These are phyloP conservation scores for Lasioglossum baleicum DNA, from an alignment of 1,140 invertebrate genomes.

Conservation along the genomic window DNA sequence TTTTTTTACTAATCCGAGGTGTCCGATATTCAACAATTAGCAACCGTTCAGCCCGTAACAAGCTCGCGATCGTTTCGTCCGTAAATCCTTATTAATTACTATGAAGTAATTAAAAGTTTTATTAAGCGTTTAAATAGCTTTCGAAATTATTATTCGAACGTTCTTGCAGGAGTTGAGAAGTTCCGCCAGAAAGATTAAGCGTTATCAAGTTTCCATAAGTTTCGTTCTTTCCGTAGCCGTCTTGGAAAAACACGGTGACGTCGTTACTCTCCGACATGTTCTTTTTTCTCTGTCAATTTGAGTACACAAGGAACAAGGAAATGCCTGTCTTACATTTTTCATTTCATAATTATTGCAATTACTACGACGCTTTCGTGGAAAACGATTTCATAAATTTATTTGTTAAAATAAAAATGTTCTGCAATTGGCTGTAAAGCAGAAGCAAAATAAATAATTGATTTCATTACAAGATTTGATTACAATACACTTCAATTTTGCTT, in stretches of 20 bases:
- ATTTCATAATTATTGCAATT: no score
- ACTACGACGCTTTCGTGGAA: no score
- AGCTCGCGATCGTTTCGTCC: slow-evolving; percentile 33
- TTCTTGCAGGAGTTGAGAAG: slow-evolving; percentile 31
- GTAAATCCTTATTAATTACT: slow-evolving; percentile 48
- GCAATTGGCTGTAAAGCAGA: no score
- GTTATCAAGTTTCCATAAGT: slow-evolving; percentile 44
- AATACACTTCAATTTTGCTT: no score
- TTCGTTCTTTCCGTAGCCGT: neutral
- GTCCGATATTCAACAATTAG: slow-evolving; percentile 44
- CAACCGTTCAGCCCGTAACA: slow-evolving; percentile 23
- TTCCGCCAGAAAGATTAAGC: slow-evolving; percentile 31
- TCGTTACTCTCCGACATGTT: neutral
- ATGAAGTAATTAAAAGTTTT: slow-evolving; percentile 54
- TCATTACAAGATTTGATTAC: no score
- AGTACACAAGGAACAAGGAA: no score
- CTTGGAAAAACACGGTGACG: neutral
- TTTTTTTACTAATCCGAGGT: slow-evolving; percentile 5
- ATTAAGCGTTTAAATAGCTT: slow-evolving; percentile 52
- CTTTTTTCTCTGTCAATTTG: neutral
- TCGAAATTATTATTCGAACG: slow-evolving; percentile 44
- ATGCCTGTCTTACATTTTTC: no score
- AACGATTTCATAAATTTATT: no score
- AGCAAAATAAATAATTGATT: no score
- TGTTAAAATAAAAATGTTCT: no score